Base-by-base conservation (phyloP, 2,797 vertebrate species). In the Microctenopoma stevenorrisi region DNA sequence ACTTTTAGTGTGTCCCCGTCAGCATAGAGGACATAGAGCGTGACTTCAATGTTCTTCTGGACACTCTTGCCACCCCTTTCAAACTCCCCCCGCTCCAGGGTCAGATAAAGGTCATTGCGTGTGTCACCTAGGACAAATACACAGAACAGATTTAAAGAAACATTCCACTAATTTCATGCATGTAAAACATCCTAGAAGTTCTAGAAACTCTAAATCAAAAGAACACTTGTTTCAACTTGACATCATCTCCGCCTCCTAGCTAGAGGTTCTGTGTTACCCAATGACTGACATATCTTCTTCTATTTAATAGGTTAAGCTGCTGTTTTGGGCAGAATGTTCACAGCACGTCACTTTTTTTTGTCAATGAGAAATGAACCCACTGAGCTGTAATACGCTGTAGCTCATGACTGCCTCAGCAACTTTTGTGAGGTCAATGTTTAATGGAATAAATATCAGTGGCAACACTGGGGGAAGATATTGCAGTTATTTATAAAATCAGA, bases 11-110 rank as follows among this genome's bases (percentile, higher is more conserved):
- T 96, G 78, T 99, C 98, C 70, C 98, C 98, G 4, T 99, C 98
- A 0, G 98, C 97, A 0, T 99, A 99, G 55, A 99, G 95, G 50
- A 99, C 97, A 9, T 97, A 98, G 88, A 99, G 95, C 12, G 96
- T 98, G 86, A 99, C 95, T 88, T 99, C 98, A 0, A 99, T 99
- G 91, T 99, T 99, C 92, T 99, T 99, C 93, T 99, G 98, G 63
- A 99, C 98, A 1, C 98, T 99, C 83, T 99, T 99, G 56, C 98
- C 98, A 2, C 98, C 98, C 87, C 98, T 94, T 72, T 99, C 98
- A 48, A 99, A 99, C 89, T 99, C 98, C 1, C 98, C 98, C 62
- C 95, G 94, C 82, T 99, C 98, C 89, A 99, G 82, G 0, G 95
- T 99, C 84, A 99, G 94, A 72, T 99, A 99, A 33, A 99, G 92